Percentiles rank a stretch among this genome's conserved stretches.
These are phyloP conservation scores for Zele albiditarsus DNA, from an alignment of 2,888 invertebrate genomes.

Conservation along the genomic window DNA sequence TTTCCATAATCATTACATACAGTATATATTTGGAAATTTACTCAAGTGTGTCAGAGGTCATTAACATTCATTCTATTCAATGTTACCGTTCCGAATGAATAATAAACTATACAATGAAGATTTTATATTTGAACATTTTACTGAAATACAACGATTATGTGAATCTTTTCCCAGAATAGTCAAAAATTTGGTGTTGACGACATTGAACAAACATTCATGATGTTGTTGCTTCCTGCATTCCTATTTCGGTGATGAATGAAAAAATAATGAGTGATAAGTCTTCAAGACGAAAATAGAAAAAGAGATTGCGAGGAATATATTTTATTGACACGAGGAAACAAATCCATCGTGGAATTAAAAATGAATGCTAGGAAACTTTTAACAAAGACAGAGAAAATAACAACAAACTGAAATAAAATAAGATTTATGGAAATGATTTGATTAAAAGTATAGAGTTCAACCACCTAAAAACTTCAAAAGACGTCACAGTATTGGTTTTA, in stretches of 20 bases:
- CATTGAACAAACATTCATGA: not conserved
- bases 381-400: not conserved
- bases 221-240: not conserved
- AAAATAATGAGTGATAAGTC: not conserved
- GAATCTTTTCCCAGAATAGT: not conserved
- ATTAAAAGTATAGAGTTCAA: not conserved
- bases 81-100: not conserved
- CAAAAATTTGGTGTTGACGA: not conserved
- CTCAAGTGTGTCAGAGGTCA: not conserved
- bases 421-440: not conserved
- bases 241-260: not conserved
- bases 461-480: not conserved
- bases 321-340: not conserved
- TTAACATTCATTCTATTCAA: not conserved
- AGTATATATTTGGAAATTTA: not conserved
- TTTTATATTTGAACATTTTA: not conserved
- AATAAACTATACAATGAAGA: not conserved
- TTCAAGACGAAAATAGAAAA: not conserved
- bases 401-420: not conserved
- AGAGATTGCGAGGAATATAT: too few relatives aligned
- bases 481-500: not conserved
- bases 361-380: not conserved
- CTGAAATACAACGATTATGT: not conserved
- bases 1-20: not conserved
- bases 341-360: not conserved